A percentile compares a stretch with the other conserved stretches of the same genome.
Evolutionary conservation across 1,140 invertebrate species (phyloP).

Genomic region (Cydia fagiglandana): DNA sequence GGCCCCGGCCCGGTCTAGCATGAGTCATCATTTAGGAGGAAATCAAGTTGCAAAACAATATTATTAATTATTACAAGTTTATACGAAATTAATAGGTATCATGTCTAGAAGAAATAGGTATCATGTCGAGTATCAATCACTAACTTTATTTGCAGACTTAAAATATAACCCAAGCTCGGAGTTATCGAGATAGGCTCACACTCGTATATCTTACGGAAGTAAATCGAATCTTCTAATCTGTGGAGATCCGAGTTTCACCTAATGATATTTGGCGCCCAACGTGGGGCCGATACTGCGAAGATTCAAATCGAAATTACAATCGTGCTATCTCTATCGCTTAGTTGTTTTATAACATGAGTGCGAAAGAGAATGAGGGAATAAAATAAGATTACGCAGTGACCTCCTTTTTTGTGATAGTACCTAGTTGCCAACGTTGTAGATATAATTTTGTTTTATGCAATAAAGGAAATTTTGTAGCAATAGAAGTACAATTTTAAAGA

Average conservation of each 20-base stretch:
- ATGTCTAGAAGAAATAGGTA: neutral
- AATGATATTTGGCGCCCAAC: constrained; percentile 29
- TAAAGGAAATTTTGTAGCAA: neutral
- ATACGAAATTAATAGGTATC: neutral
- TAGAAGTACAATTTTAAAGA: neutral
- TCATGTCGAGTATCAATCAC: neutral
- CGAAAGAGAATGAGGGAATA: neutral
- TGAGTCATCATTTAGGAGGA: too few species aligned
- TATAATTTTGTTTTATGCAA: neutral
- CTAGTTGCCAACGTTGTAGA: neutral
- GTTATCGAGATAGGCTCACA: constrained; percentile 11
- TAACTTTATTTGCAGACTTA: neutral
- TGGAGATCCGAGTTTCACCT: constrained; percentile 16
- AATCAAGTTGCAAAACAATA: neutral
- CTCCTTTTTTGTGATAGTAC: neutral
- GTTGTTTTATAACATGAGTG: neutral
- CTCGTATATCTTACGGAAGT: constrained; percentile 28
- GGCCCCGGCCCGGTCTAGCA: too few species aligned
- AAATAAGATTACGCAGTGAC: neutral
- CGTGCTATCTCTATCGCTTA: neutral
- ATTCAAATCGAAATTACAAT: constrained; percentile 3
- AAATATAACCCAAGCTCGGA: constrained; percentile 9
- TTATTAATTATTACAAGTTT: neutral
- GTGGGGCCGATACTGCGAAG: constrained; percentile 13
- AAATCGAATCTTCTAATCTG: constrained; percentile 28